Evolutionary conservation across 2,888 invertebrate genomes (phyloP), one percentile per base, ranked within the genome.

Genomic region (Netelia inedita): DNA sequence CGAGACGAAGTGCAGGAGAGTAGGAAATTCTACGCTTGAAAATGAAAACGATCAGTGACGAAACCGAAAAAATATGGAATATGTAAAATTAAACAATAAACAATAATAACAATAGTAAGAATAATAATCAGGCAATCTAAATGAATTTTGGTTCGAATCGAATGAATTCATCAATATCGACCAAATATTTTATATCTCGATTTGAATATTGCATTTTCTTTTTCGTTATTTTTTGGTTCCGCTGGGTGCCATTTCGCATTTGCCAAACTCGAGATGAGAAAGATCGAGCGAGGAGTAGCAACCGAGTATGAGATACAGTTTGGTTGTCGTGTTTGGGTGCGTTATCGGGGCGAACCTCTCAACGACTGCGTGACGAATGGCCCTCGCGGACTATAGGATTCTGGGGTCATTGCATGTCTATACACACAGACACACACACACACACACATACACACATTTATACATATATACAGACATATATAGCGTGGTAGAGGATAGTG

Each of bases 281-380:
- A 53, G 53, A 53, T 14, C 14, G 5, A 53, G 53, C 53, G 53
- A 53, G 53, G 16, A 53, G 35, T 35, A 35, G 46, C 61, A 61
- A 35, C 23, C 35, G 35, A 35, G 35, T 35, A 35, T 55, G 55
- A 61, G 28, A 61, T 35, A 35, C 21, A 72, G 83, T 57, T 84
- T 79, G 82, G 82, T 86, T 81, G 74, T 79, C 50, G 87, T 61
- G 55, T 72, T 46, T 75, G 28, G 65, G 79, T 86, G 89, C 92
- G 91, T 93, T 93, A 93, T 93, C 93, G 91, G 91, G 89, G 88
- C 89, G 85, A 91, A 90, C 91, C 92, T 93, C 92, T 93, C 92
- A 91, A 91, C 93, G 90, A 92, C 91, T 91, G 91, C 92, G 92
- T 93, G 93, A 93, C 93, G 93, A 93, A 93, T 93, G 92, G 91